Percentiles rank a stretch among this genome's conserved stretches.
Evolutionary conservation across 2,888 invertebrate genomes (phyloP).

Genomic region (Limnephilus marmoratus): DNA sequence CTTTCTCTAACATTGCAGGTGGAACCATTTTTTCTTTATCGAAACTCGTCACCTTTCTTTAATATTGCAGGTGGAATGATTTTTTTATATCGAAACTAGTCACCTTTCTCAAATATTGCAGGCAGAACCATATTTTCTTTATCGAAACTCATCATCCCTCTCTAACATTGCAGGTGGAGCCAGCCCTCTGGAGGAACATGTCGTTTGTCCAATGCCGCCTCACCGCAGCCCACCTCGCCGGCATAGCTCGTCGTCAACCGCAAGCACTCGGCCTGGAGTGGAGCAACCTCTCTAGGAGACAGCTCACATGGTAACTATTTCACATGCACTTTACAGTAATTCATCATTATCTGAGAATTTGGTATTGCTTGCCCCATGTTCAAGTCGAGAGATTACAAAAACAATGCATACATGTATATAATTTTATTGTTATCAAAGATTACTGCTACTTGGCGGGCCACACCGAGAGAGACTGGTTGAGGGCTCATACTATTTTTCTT

Average conservation of each 20-base stretch:
- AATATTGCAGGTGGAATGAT: too few species aligned
- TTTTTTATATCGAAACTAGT: too few species aligned
- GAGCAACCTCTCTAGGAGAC: constrained; percentile 91
- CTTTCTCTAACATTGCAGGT: too few species aligned
- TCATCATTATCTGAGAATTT: neutral
- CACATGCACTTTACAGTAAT: neutral
- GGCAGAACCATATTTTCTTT: too few species aligned
- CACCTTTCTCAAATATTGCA: too few species aligned
- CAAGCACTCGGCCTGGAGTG: constrained; percentile 89
- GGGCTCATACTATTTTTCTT: too few species aligned
- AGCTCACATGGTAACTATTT: constrained; percentile 85
- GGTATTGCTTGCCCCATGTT: neutral
- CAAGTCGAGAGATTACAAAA: neutral
- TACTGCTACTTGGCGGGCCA: too few species aligned
- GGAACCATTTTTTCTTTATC: too few species aligned
- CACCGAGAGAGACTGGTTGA: too few species aligned
- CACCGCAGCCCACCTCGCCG: constrained; percentile 85
- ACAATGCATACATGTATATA: neutral
- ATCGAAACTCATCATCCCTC: neutral
- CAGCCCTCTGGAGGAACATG: constrained; percentile 90
- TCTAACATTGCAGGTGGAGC: constrained; percentile 78
- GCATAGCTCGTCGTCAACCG: constrained; percentile 93
- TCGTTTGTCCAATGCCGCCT: constrained; percentile 87
- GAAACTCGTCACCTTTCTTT: too few species aligned
- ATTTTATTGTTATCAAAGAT: too few species aligned